Conservation (phyloP, 2,797 vertebrate genomes). For the Phataginus tricuspis region DNA sequence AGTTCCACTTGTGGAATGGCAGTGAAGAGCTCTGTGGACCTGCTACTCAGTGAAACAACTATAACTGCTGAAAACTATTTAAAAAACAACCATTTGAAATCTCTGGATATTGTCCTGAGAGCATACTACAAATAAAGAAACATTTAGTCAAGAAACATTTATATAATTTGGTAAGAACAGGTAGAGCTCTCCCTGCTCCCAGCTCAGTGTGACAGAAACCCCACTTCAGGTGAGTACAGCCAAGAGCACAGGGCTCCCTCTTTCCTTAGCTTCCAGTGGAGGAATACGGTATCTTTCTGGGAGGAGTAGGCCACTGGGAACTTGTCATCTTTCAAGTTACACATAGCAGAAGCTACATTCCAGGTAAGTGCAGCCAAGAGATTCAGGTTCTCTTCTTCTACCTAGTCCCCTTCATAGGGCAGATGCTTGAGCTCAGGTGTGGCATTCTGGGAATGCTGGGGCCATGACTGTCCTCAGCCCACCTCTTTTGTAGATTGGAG, state of each 20-base stretch:
- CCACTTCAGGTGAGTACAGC: neutral
- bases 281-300: neutral
- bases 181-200: neutral
- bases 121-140: neutral
- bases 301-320: neutral
- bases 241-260: neutral
- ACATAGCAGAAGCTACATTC: neutral
- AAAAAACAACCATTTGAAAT: neutral
- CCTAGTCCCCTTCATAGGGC: no score
- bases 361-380: neutral
- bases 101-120: neutral
- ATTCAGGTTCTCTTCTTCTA: neutral
- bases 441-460: neutral
- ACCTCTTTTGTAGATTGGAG: neutral
- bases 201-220: neutral
- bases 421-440: neutral
- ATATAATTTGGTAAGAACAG: neutral
- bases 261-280: neutral
- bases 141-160: neutral
- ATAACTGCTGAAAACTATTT: neutral
- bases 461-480: accelerated
- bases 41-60: neutral
- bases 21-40: neutral
- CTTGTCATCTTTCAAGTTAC: neutral
- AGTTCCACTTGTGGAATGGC: neutral